Evolutionary conservation across 1,140 invertebrate species (phyloP).

Genomic region (Pseudomyrmex gracilis): DNA sequence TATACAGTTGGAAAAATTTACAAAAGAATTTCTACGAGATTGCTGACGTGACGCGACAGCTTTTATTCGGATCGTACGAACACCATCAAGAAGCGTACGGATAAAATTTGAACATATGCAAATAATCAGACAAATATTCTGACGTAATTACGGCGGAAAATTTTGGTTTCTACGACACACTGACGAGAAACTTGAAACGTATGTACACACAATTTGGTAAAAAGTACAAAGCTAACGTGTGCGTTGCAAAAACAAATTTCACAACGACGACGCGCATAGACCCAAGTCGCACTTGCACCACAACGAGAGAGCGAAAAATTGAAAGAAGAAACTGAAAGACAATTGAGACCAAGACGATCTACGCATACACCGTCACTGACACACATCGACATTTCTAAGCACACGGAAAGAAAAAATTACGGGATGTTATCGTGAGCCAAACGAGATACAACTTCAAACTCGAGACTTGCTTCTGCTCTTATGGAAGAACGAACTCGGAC

Average conservation of each 20-base stretch:
- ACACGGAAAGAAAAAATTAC: not conserved
- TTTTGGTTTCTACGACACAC: too few species aligned
- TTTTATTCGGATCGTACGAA: not conserved
- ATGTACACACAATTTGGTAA: not conserved
- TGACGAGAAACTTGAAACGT: not conserved
- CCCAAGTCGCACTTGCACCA: slow-evolving; percentile 35
- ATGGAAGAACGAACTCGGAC: slow-evolving; percentile 16
- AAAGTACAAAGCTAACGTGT: not conserved
- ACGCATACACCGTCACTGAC: slow-evolving; percentile 22
- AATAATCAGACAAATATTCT: not conserved
- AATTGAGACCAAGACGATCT: slow-evolving; percentile 12
- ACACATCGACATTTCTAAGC: slow-evolving; percentile 16
- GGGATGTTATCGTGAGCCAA: not conserved
- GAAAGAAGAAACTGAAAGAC: not conserved
- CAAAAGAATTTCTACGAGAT: slow-evolving; percentile 6
- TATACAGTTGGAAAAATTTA: slow-evolving; percentile 24
- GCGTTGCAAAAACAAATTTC: not conserved
- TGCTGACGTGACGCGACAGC: not conserved
- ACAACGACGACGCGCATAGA: not conserved
- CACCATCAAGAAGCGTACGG: not conserved
- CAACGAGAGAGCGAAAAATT: not conserved
- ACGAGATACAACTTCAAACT: slow-evolving; percentile 3
- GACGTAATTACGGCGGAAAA: too few species aligned
- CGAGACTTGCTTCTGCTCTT: slow-evolving; percentile 22
- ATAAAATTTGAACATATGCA: not conserved